These are phyloP conservation scores for Protobothrops flavoviridis DNA, from an alignment of 2,113 vertebrate genomes.

Conservation along the genomic window DNA sequence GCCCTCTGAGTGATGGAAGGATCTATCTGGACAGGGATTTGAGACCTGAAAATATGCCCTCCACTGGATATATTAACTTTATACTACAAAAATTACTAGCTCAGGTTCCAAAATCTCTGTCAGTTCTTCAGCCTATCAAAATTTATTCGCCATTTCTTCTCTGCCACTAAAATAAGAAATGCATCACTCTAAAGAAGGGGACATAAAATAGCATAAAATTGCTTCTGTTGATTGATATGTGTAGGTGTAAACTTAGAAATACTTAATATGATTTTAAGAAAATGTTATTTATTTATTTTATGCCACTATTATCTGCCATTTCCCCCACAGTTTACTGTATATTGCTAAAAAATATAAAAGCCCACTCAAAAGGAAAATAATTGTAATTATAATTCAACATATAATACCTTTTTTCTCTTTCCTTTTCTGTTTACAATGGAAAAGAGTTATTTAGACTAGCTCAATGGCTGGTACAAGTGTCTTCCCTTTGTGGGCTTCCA, in stretches of 20 bases:
- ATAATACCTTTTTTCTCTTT: neutral
- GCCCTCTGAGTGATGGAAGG: neutral
- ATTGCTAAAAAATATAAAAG: neutral
- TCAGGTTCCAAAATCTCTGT: neutral
- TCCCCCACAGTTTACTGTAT: neutral
- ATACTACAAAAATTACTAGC: neutral
- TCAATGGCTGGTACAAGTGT: neutral
- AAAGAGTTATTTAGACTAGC: neutral
- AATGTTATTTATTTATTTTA: neutral
- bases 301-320: neutral
- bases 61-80: neutral
- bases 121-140: neutral
- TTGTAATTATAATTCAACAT: neutral
- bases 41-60: neutral
- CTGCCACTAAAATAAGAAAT: neutral
- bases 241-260: neutral
- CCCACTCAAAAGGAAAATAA: neutral
- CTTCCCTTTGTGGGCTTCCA: neutral
- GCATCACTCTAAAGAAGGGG: neutral
- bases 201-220: neutral
- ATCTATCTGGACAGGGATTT: neutral
- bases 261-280: neutral
- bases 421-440: neutral
- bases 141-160: neutral
- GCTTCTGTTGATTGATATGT: neutral